A percentile compares a stretch with the other conserved stretches of the same genome.
Conservation (phyloP, 2,113 vertebrate genomes). For the Chroicocephalus ridibundus region DNA sequence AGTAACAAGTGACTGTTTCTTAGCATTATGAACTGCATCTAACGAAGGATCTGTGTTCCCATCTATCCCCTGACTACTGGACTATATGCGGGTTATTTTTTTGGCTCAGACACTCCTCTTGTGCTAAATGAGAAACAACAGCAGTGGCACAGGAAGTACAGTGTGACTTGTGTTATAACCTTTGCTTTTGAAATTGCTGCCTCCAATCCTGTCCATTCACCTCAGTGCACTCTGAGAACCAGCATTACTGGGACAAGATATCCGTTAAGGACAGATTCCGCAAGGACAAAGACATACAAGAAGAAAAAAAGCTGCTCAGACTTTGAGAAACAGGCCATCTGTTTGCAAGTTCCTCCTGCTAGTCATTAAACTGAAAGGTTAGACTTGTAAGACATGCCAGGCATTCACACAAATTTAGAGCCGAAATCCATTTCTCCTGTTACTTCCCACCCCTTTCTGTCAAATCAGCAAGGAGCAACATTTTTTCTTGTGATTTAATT, state of each 20-base stretch:
- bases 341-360: neutral
- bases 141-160: neutral
- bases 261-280: neutral
- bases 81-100: neutral
- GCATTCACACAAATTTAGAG: neutral
- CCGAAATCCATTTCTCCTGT: neutral
- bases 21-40: neutral
- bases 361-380: neutral
- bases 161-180: neutral
- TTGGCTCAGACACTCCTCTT: neutral
- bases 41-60: neutral
- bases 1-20: neutral
- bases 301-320: neutral
- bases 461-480: neutral
- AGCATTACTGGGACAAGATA: neutral
- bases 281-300: neutral
- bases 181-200: neutral
- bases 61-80: neutral
- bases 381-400: neutral
- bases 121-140: neutral
- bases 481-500: neutral
- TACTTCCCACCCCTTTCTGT: neutral
- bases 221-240: neutral
- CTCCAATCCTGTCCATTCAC: neutral
- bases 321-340: neutral